A percentile compares a stretch with the other conserved stretches of the same genome.
These are phyloP conservation scores for Uloborus diversus DNA, from an alignment of 1,140 invertebrate species.

Conservation along the genomic window DNA sequence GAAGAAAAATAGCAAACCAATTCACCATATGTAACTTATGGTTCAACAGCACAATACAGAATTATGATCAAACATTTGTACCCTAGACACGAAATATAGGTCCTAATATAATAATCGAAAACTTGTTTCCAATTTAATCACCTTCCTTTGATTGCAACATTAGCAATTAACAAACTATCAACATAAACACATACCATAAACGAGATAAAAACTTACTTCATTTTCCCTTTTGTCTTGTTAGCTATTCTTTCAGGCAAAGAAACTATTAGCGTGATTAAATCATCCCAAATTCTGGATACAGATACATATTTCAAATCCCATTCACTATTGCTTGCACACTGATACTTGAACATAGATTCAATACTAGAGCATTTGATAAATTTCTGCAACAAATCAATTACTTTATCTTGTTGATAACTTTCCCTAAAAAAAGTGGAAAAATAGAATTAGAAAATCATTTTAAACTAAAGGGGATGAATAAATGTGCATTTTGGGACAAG, in stretches of 20 bases:
- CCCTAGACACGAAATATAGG: too few species aligned
- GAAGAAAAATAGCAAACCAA: too few species aligned
- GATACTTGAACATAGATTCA: not conserved
- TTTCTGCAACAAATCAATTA: not conserved
- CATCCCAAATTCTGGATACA: conserved; percentile 24
- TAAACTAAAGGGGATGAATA: too few species aligned
- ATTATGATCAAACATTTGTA: too few species aligned
- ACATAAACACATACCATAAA: too few species aligned
- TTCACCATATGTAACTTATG: too few species aligned
- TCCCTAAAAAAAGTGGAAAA: conserved; percentile 12
- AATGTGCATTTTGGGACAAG: too few species aligned
- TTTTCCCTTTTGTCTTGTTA: conserved; percentile 12
- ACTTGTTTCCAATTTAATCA: too few species aligned
- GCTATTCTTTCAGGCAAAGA: conserved; percentile 29
- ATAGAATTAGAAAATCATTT: not conserved
- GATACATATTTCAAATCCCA: not conserved
- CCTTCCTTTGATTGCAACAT: too few species aligned
- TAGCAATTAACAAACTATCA: too few species aligned
- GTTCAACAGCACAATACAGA: too few species aligned
- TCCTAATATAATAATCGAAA: too few species aligned
- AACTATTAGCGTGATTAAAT: conserved; percentile 2
- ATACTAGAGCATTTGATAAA: not conserved
- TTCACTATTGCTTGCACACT: not conserved
- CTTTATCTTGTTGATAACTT: conserved; percentile 18
- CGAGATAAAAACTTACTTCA: conserved; percentile 30